Base-by-base conservation (phyloP, 2,888 invertebrate species). In the Palloptera scutellata region DNA sequence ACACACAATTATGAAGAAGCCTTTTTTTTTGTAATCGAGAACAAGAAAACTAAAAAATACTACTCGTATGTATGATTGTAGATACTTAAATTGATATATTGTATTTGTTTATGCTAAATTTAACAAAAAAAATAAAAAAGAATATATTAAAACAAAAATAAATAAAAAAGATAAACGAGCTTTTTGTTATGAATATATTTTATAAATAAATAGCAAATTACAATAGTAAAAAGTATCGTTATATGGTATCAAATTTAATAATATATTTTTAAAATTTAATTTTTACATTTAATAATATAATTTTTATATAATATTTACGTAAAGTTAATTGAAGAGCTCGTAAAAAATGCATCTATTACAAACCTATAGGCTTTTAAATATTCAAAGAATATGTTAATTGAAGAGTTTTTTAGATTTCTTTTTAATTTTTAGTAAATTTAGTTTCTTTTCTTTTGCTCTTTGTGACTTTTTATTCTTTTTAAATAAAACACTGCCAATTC, bases 401-500 rank as follows among this genome's bases (percentile, higher is more conserved):
- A 53, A 1, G 45, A 45, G 3, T 54, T 10, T 19, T 13, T 54
- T 13, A 6, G 20, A 54, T 15, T 54, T 54, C 9, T 19, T 54
- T 54, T n/a, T n/a, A 54, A 1, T 54, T 12, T 8, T 13, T 54
- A 17, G 54, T 5, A 54, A 48, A 4, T 4, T 48, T 48, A 4
- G 2, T 15, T 48, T 48, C 6, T 19, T 45, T 61, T 5, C 11
- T 48, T 61, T 15, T 51, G 12, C n/a, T 51, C 1, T 48, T 48
- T 15, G n/a, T 61, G 20, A 30, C 13, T 19, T 52, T 61, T n/a
- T 12, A 65, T 45, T 51, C n/a, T 17, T 67, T 41, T 59, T 51
- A 67, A 67, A 71, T 67, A 57, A 66, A 71, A 61, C 53, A 69
- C 72, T 72, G 72, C 70, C 70, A 70, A 70, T 72, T 72, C 59